These are phyloP conservation scores for Chloroclysta siterata DNA, from an alignment of 2,888 invertebrate genomes.

Conservation along the genomic window DNA sequence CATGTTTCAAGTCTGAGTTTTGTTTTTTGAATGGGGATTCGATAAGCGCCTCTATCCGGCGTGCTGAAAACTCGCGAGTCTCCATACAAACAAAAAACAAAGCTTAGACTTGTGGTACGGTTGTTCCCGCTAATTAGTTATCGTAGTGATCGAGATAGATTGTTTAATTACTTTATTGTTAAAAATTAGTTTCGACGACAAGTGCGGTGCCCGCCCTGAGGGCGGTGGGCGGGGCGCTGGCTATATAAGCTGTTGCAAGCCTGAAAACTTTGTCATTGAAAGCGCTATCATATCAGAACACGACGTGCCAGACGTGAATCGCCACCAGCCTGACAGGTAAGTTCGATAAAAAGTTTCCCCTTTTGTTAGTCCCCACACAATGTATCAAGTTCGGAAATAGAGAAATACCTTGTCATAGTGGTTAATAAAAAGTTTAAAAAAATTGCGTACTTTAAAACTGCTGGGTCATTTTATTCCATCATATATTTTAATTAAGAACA, in stretches of 20 bases:
- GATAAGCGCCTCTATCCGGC: too few species aligned
- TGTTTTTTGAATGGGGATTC: too few species aligned
- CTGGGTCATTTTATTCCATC: neutral
- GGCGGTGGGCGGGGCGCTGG: slow-evolving; percentile 74
- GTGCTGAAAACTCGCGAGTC: too few species aligned
- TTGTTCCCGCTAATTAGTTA: slow-evolving; percentile 1
- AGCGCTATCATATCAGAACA: slow-evolving; percentile 71
- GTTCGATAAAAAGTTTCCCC: slow-evolving; percentile 47
- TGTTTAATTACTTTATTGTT: slow-evolving; percentile 42
- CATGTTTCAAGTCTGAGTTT: too few species aligned
- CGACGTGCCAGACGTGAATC: slow-evolving; percentile 53
- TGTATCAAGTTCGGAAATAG: slow-evolving; percentile 6
- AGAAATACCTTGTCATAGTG: neutral
- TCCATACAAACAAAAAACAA: too few species aligned
- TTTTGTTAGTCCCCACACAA: slow-evolving; percentile 22
- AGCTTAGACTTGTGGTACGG: too few species aligned
- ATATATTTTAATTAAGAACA: too few species aligned
- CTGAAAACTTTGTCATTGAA: slow-evolving; percentile 77
- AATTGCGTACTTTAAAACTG: neutral
- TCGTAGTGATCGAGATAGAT: slow-evolving; percentile 25
- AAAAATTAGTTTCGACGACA: slow-evolving; percentile 52
- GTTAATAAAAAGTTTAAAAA: neutral
- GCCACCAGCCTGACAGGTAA: slow-evolving; percentile 54
- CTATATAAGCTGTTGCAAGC: slow-evolving; percentile 77
- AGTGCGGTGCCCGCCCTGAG: slow-evolving; percentile 62